Base-by-base conservation (phyloP, 23 tunicate genomes). In the Aplidium turbinatum region DNA sequence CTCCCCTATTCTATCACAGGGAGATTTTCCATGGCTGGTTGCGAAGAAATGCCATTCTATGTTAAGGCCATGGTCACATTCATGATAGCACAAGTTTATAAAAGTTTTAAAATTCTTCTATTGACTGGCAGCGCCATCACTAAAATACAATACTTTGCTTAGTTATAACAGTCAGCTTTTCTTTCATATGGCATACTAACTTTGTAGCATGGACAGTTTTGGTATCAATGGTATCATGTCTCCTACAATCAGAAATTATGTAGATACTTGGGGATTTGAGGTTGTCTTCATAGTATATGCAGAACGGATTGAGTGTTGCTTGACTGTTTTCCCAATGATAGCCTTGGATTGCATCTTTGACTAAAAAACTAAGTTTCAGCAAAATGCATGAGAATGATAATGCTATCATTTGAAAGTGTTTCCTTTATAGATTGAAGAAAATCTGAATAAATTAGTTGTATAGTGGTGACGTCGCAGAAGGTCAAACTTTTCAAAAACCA, bases 61-160 rank as follows among this genome's bases (percentile, higher is more conserved):
- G 11, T 42, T 11, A 42, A 42, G 50, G 50, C 16, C 16, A 42
- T 42, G 16, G 16, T 42, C 50, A 11, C 11, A 9, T 11, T 11
- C 16, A 42, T 42, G 50, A 42, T 42, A 16, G 16, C 50, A 42
- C 50, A 42, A 42, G 16, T 42, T 42, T 11, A 42, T 42, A 20
- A 26, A 60, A n/a, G n/a, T n/a, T n/a, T n/a, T n/a, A n/a, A n/a
- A n/a, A 29, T 60, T 60, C 31, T 60, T 60, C 38, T 60, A 60
- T 60, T 60, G 68, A 20, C 68, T 60, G 29, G 68, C 68, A 26
- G 68, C 68, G 6, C 68, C 35, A 60, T 60, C 68, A 6, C 68
- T 60, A 20, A 29, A 60, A 29, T 60, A 60, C 6, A 27, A 6
- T 27, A 60, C n/a, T 28, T 60, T 60, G 13, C n/a, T n/a, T n/a